Evolutionary conservation across 2,888 invertebrate genomes (phyloP), one percentile per base, ranked within the genome.

Genomic region (Drosophila yooni): DNA sequence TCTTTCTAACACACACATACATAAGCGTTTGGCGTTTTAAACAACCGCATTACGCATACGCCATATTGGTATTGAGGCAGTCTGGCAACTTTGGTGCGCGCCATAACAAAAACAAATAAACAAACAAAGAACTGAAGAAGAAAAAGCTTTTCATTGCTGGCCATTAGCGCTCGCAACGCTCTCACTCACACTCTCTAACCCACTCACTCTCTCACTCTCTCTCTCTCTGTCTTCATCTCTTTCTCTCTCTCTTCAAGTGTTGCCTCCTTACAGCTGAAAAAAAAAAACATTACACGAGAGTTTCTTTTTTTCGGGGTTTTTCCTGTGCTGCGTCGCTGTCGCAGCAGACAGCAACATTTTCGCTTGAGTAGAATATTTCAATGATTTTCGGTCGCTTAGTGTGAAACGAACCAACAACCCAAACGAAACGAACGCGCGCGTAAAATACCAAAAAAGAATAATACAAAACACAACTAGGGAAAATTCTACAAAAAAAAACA

Each of bases 401-500:
- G 89, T 90, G 88, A 92, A 91, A 92, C 92, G 92, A 91, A 92
- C 89, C 88, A 91, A 92, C 86, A 88, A 91, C 85, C 88, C 85
- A 90, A 88, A 83, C 91, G 92, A 92, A 92, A 92, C 92, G 91
- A 92, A 90, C 92, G 88, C 84, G 90, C 86, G 91, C 91, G 91
- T 74, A 72, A 70, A 69, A 70, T 54, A 67, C 53, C 50, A 27
- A n/a, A 18, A 38, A 36, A 64, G 63, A 53, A 75, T 34, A 46
- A 75, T 73, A 60, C 46, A 69, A 66, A 65, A 72, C 38, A 70
- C 33, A 71, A 52, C 58, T 58, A 68, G 53, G 31, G 52, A 63
- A 58, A 25, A 25, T 46, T 46, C 25, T 13, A 50, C 27, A 50
- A 38, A 3, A 50, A 50, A 50, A 60, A 62, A 56, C 36, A 57